Base-by-base conservation (phyloP, 2,888 invertebrate species). In the Camptogramma bilineatum region DNA sequence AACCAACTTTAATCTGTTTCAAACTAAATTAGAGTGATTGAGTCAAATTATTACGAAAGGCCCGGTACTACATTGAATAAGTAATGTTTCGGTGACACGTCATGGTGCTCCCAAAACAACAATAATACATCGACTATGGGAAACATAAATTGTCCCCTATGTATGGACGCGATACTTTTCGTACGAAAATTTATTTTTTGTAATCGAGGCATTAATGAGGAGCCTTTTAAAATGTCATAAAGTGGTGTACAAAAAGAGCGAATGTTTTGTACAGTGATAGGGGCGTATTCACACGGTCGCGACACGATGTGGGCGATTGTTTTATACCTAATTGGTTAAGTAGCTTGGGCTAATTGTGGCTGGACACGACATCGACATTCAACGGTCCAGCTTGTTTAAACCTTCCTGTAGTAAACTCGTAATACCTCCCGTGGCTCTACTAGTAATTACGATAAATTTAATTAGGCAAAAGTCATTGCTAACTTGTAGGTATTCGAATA, bases 281-380 rank as follows among this genome's bases (percentile, higher is more conserved):
- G 93, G 93, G 93, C 91, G 90, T 91, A 91, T 93, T 92, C 88
- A 90, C 86, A 81, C 76, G 72, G 74, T 71, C 74, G 72, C 76
- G 76, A 75, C 80, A 79, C 83, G 73, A 91, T 92, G 90, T 77
- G 92, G 92, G 92, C 84, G 85, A 91, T 92, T 91, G 91, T 92
- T 91, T 91, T 85, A 84, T 75, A 75, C 83, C 86, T 91, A 92
- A 92, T 92, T 91, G 93, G 90, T 90, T 89, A 92, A 92, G 88
- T 89, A 91, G 86, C 81, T 75, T 83, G 79, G 78, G 79, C 88
- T 92, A 92, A 93, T 91, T 88, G 91, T 73, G 70, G 62, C 72
- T 77, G 81, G 84, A 84, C 92, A 92, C 88, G 92, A 85, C 82
- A 91, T 82, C 68, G n/a, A 24, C 24, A 52, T 91, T 81, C 68